A percentile compares a stretch with the other conserved stretches of the same genome.
phyloP scores from a whole-genome alignment of 2,797 vertebrate species.

The Gymnothorax javanicus region DNA sequence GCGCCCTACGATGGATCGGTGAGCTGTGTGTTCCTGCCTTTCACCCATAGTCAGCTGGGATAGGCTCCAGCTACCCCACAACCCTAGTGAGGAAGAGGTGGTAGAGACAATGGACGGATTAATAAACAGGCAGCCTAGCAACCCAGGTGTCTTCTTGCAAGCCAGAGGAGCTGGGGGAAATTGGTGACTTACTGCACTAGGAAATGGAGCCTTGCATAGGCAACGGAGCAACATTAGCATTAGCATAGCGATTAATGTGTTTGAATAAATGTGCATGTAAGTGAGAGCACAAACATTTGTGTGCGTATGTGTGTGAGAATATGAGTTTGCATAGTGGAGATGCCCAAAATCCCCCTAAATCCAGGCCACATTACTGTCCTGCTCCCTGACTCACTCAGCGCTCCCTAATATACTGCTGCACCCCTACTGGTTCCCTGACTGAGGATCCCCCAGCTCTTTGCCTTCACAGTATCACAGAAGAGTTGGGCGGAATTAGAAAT shows the following conservation, averaged over 20 bases:
- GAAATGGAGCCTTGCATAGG: neutral
- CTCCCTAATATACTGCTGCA: neutral
- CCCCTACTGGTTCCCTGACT: neutral
- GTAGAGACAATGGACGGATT: no score
- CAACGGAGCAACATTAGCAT: neutral
- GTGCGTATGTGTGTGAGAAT: neutral
- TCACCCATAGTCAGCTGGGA: no score
- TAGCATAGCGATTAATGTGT: neutral
- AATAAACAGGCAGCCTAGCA: constrained; percentile 28
- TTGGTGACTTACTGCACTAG: neutral
- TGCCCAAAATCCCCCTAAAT: constrained; percentile 37
- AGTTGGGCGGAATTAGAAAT: constrained; percentile 45
- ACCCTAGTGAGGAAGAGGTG: no score
- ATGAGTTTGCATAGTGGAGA: constrained; percentile 15
- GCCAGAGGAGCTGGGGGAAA: neutral
- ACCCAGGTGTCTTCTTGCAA: neutral
- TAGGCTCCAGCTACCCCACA: no score
- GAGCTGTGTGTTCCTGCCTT: no score
- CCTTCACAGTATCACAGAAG: constrained; percentile 46
- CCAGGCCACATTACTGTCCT: constrained; percentile 35
- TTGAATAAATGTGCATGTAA: neutral
- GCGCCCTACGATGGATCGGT: no score
- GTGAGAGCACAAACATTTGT: neutral
- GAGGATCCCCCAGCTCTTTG: constrained; percentile 42
- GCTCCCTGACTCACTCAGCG: constrained; percentile 31